Conservation (phyloP, 2,888 invertebrate genomes). For the Nebria brevicollis region DNA sequence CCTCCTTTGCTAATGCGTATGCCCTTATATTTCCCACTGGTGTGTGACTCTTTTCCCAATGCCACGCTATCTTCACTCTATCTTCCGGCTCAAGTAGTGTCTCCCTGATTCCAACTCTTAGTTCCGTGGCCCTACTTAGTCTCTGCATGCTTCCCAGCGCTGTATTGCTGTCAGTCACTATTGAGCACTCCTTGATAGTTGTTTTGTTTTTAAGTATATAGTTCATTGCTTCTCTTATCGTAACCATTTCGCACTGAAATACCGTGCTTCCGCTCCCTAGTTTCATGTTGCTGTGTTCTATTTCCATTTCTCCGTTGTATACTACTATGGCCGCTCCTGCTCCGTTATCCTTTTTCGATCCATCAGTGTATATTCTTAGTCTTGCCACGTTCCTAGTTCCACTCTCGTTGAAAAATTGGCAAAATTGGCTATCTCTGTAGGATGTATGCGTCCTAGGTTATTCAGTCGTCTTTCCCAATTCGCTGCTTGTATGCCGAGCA, state of each 20-base stretch:
- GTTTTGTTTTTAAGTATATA: not conserved
- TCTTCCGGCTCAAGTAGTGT: not conserved
- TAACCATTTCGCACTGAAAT: conserved; percentile 31
- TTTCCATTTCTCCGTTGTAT: not conserved
- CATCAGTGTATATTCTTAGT: conserved; percentile 22
- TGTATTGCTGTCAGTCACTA: conserved; percentile 10
- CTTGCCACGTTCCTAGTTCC: too few relatives aligned
- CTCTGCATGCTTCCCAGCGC: not conserved
- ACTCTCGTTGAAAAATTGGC: too few relatives aligned
- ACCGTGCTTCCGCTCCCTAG: conserved; percentile 22
- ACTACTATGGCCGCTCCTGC: conserved; percentile 28
- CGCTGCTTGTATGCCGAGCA: too few relatives aligned
- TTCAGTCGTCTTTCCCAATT: too few relatives aligned
- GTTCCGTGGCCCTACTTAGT: not conserved
- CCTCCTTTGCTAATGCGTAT: conserved; percentile 13
- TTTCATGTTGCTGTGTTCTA: not conserved
- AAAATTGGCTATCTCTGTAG: too few relatives aligned
- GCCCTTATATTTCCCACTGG: conserved; percentile 18
- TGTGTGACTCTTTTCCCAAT: conserved; percentile 11
- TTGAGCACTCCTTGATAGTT: not conserved
- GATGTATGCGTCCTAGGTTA: too few relatives aligned
- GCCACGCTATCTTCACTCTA: conserved; percentile 2
- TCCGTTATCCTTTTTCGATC: not conserved
- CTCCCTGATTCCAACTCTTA: not conserved
- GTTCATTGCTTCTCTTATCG: conserved; percentile 11